These are phyloP conservation scores for Rotaria magnacalcarata DNA, from an alignment of 2,888 invertebrate species.

Conservation along the genomic window DNA sequence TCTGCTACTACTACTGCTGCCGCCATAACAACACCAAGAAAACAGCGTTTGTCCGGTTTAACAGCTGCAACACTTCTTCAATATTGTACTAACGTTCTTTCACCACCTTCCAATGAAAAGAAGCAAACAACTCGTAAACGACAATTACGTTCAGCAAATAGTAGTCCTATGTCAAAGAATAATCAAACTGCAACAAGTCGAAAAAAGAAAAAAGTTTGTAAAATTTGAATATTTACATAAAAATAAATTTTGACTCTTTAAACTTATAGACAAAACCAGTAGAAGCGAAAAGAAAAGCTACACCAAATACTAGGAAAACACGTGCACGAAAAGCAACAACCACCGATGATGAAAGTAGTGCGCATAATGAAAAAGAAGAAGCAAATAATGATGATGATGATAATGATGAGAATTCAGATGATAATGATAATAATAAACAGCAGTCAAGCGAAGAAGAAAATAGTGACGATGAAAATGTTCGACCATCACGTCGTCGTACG, in stretches of 20 bases:
- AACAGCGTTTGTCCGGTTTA: neutral
- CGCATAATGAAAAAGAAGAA: neutral
- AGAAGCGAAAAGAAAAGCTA: neutral
- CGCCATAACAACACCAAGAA: neutral
- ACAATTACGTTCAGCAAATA: conserved; percentile 17
- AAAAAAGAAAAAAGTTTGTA: neutral
- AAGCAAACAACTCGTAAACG: neutral
- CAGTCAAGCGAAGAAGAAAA: neutral
- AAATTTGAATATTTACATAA: neutral
- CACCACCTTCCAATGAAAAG: neutral
- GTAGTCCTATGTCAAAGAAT: neutral
- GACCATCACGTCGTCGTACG: conserved; percentile 1
- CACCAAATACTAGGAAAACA: neutral
- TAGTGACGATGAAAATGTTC: neutral
- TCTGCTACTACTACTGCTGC: neutral
- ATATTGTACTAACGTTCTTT: conserved; percentile 27
- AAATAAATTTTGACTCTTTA: too few species aligned
- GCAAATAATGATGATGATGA: neutral
- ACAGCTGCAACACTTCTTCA: conserved; percentile 22
- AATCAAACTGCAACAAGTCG: neutral
- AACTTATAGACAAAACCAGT: neutral
- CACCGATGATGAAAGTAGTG: neutral
- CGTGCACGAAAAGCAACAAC: neutral
- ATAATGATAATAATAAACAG: neutral
- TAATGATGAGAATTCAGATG: neutral